Evolutionary conservation across 2,888 invertebrate species (phyloP).

Genomic region (Terebella lapidaria): DNA sequence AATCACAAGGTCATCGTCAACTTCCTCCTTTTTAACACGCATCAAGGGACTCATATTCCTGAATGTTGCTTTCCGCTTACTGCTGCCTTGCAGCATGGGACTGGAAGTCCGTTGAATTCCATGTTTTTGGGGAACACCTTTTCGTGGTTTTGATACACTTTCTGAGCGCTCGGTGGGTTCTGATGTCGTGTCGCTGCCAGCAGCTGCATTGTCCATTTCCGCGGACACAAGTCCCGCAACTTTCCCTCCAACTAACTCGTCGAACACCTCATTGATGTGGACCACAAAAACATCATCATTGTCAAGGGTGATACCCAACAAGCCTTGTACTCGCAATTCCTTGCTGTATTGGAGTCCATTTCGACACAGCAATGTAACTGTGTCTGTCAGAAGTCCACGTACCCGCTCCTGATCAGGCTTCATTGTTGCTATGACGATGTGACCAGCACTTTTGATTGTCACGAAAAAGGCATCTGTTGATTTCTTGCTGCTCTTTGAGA

Average conservation of each 20-base stretch:
- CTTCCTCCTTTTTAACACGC: not conserved
- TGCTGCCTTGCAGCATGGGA: not conserved
- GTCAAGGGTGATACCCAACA: constrained; percentile 18
- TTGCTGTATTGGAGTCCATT: constrained; percentile 14
- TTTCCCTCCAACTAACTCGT: not conserved
- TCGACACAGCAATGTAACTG: constrained; percentile 17
- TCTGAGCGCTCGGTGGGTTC: too few species aligned
- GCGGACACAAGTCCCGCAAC: not conserved
- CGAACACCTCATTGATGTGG: constrained; percentile 12
- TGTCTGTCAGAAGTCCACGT: constrained; percentile 12
- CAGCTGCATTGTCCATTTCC: not conserved
- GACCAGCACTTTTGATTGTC: too few species aligned
- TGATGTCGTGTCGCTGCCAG: not conserved
- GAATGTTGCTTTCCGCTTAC: not conserved
- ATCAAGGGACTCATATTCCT: not conserved
- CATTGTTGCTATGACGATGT: constrained; percentile 9
- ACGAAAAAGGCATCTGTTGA: too few species aligned
- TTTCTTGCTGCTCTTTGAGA: too few species aligned
- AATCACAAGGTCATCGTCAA: not conserved
- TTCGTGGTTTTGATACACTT: not conserved
- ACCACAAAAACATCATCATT: constrained; percentile 14
- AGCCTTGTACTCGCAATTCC: constrained; percentile 15
- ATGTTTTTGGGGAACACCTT: not conserved
- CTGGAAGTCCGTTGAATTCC: too few species aligned
- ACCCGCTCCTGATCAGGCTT: constrained; percentile 16